Evolutionary conservation across 1,140 invertebrate species (phyloP).

Genomic region (Ridgeia piscesae): DNA sequence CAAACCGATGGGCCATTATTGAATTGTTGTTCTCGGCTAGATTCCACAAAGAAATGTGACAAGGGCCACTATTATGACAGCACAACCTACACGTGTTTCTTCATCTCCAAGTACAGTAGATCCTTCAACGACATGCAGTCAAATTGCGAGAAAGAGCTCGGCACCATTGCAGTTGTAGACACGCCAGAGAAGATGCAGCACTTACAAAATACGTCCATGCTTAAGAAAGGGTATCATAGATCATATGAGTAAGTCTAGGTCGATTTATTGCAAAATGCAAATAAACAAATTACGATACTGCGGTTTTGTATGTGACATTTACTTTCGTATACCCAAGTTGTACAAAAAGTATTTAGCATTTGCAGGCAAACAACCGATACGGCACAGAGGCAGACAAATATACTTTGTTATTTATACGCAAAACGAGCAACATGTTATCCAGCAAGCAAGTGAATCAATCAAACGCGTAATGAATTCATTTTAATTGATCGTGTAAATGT

Average conservation of each 20-base stretch:
- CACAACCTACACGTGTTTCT: background rate
- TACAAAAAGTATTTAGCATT: too few relatives aligned
- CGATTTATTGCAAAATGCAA: too few relatives aligned
- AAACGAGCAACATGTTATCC: too few relatives aligned
- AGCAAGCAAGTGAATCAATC: too few relatives aligned
- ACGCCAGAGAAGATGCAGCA: background rate
- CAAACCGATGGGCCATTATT: background rate
- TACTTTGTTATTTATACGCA: too few relatives aligned
- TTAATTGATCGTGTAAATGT: too few relatives aligned
- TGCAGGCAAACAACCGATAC: too few relatives aligned
- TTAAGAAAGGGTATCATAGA: background rate
- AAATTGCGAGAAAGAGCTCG: background rate
- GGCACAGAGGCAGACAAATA: too few relatives aligned
- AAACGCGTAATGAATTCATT: too few relatives aligned
- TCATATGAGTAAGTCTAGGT: background rate
- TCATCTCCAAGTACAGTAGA: background rate
- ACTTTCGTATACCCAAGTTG: too few relatives aligned
- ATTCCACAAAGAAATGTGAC: background rate
- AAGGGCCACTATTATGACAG: background rate
- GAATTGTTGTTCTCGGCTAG: background rate
- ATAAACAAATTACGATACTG: too few relatives aligned
- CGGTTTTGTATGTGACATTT: too few relatives aligned
- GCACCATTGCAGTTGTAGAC: background rate
- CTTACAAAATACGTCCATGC: background rate
- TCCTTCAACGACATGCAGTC: background rate